phyloP scores from a whole-genome alignment of 2,888 invertebrate genomes.

The Eubasilissa splendida region DNA sequence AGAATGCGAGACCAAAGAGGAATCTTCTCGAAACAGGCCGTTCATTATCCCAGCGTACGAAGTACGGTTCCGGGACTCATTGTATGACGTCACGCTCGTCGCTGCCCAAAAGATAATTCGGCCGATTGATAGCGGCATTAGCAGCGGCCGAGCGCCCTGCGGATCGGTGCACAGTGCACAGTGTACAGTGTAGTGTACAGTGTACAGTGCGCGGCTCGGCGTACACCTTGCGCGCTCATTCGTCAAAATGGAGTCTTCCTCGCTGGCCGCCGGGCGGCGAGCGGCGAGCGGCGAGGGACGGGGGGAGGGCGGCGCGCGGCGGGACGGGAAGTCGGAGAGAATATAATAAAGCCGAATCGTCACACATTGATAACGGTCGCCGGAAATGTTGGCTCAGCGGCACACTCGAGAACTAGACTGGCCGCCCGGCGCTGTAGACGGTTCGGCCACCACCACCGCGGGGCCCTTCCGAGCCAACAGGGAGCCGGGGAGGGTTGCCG shows the following conservation, averaged over 20 bases:
- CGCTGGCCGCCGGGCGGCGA: background rate
- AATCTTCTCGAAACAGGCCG: too few species aligned
- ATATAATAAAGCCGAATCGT: slow-evolving; percentile 45
- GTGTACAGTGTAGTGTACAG: too few species aligned
- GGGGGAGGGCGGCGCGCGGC: background rate
- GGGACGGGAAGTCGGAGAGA: background rate
- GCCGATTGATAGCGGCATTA: slow-evolving; percentile 4
- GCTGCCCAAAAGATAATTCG: background rate
- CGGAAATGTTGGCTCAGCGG: slow-evolving; percentile 35
- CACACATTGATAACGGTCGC: slow-evolving; percentile 43
- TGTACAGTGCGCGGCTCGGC: background rate
- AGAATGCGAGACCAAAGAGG: too few species aligned
- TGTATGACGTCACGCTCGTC: too few species aligned
- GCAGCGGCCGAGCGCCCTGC: background rate
- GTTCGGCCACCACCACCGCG: background rate
- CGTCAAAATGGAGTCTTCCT: slow-evolving; percentile 43
- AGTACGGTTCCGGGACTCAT: too few species aligned
- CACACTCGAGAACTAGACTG: slow-evolving; percentile 33
- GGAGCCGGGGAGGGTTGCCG: background rate
- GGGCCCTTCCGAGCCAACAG: background rate
- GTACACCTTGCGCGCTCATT: slow-evolving; percentile 30
- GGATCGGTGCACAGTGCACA: background rate
- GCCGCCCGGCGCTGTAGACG: background rate
- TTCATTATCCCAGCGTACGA: too few species aligned
- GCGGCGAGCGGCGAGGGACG: background rate